Percentiles rank a stretch among this genome's conserved stretches.
These are phyloP conservation scores for Charanyca ferruginea DNA, from an alignment of 2,888 invertebrate genomes.

Conservation along the genomic window DNA sequence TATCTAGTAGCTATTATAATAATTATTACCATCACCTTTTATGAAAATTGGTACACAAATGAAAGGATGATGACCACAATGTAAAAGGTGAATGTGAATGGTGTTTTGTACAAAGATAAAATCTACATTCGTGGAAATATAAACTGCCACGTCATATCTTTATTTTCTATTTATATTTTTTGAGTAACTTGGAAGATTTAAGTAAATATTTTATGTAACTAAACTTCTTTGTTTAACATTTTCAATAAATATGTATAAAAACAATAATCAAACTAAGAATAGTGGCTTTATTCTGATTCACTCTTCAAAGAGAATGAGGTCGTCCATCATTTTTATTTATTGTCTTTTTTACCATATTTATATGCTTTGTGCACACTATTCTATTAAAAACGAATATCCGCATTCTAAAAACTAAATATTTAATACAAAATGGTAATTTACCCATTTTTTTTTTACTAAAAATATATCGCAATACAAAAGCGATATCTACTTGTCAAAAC, in stretches of 20 bases:
- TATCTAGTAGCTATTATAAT: no score
- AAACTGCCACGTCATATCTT: constrained; percentile 2
- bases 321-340: constrained; percentile 44
- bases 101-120: neutral
- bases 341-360: constrained; percentile 17
- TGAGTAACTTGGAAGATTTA: constrained; percentile 28
- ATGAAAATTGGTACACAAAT: no score
- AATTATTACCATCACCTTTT: no score
- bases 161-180: constrained; percentile 27
- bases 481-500: constrained; percentile 36
- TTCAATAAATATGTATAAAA: constrained; percentile 29
- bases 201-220: constrained; percentile 30
- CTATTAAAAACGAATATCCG: constrained; percentile 4
- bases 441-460: neutral
- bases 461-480: constrained; percentile 11
- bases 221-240: constrained; percentile 29
- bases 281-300: constrained; percentile 9
- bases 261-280: constrained; percentile 28
- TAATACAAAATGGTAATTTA: constrained; percentile 10
- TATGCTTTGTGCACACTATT: neutral
- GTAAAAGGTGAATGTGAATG: neutral
- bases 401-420: constrained; percentile 8
- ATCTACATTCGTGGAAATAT: neutral
- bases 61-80: no score
- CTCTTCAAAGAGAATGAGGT: constrained; percentile 26